Conservation (phyloP, 1,140 invertebrate genomes). For the Myzus persicae region DNA sequence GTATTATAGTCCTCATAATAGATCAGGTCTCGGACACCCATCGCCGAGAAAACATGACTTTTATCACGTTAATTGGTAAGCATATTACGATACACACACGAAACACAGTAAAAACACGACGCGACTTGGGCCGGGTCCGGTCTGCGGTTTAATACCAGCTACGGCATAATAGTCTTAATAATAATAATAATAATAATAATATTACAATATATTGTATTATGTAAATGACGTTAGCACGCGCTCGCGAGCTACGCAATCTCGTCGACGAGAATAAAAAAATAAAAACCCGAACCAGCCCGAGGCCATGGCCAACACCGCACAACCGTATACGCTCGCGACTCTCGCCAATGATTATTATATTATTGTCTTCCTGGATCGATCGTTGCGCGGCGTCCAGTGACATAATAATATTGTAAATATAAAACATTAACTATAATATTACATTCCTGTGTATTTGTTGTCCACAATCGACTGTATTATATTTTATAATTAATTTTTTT, state of each 20-base stretch:
- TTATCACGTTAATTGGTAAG: background rate
- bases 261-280: background rate
- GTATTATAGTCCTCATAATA: background rate
- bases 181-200: no score
- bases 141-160: background rate
- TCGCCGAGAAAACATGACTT: no score
- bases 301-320: background rate
- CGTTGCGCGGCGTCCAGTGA: background rate
- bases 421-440: no score
- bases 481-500: background rate
- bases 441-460: no score
- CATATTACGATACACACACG: background rate
- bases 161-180: no score
- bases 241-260: background rate
- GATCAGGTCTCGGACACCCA: background rate
- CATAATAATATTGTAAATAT: conserved; percentile 14
- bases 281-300: background rate
- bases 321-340: background rate
- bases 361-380: conserved; percentile 15
- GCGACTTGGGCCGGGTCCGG: background rate
- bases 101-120: background rate
- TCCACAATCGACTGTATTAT: background rate
- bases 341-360: background rate
- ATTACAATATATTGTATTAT: background rate
- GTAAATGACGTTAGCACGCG: background rate